Percentiles rank a stretch among this genome's conserved stretches.
These are phyloP conservation scores for Porites divaricata DNA, from an alignment of 92 coral and sea anemone species.

Conservation along the genomic window DNA sequence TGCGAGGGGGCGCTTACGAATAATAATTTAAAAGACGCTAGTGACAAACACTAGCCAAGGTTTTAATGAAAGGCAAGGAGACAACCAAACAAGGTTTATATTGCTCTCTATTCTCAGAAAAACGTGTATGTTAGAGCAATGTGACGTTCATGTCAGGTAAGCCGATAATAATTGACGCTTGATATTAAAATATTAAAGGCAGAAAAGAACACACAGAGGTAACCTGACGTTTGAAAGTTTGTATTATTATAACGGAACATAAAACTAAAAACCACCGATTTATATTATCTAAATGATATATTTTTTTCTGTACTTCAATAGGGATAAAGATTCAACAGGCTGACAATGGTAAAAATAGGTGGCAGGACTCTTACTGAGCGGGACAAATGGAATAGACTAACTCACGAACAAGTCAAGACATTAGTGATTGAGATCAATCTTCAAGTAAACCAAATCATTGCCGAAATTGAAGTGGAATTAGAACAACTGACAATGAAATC, in stretches of 20 bases:
- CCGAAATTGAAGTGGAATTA: constrained; percentile 21
- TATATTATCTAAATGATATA: neutral
- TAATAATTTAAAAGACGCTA: neutral
- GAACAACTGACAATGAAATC: constrained; percentile 18
- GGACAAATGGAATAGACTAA: constrained; percentile 9
- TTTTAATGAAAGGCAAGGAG: neutral
- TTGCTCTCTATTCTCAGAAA: too few relatives aligned
- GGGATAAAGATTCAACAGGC: neutral
- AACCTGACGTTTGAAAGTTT: neutral
- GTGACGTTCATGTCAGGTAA: too few relatives aligned
- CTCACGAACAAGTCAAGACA: constrained; percentile 12
- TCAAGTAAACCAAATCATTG: constrained; percentile 5
- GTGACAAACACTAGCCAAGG: neutral
- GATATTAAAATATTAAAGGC: too few relatives aligned
- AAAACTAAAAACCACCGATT: neutral
- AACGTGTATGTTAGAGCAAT: too few relatives aligned
- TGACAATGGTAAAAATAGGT: constrained; percentile 26
- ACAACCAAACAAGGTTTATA: neutral
- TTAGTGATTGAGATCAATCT: constrained; percentile 6
- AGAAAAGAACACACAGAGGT: too few relatives aligned
- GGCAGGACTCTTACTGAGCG: neutral
- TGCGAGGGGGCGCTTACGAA: neutral
- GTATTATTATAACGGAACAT: neutral
- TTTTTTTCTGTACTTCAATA: neutral
- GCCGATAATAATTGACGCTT: too few relatives aligned